Evolutionary conservation across 2,797 vertebrate species (phyloP).

Genomic region (Meda fulgida): DNA sequence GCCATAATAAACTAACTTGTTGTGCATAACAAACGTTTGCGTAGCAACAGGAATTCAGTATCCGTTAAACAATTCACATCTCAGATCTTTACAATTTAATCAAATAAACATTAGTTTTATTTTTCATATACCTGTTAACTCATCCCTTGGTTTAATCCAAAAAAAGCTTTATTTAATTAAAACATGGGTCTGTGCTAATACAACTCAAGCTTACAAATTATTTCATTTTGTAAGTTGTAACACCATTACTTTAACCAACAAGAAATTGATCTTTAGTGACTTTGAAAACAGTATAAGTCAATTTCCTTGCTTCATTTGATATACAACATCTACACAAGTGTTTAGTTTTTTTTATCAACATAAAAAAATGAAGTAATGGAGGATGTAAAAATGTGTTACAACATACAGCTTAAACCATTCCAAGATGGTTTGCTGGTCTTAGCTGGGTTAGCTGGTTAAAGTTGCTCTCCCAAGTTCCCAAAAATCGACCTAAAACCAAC

Average conservation of each 20-base stretch:
- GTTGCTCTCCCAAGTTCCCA: neutral
- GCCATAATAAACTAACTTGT: slow-evolving; percentile 13
- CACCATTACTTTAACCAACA: neutral
- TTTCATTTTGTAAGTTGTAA: neutral
- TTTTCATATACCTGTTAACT: neutral
- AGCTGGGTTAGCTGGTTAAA: neutral
- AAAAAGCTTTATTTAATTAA: neutral
- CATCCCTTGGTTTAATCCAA: neutral
- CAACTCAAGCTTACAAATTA: neutral
- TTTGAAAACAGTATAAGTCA: neutral
- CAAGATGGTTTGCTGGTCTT: neutral
- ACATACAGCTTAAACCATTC: neutral
- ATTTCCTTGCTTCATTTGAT: neutral
- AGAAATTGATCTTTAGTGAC: neutral
- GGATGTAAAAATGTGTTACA: neutral
- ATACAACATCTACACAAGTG: neutral
- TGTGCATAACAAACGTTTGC: neutral
- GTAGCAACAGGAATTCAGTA: neutral
- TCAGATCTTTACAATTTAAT: neutral
- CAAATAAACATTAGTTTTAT: neutral
- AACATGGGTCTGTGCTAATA: neutral
- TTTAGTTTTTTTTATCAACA: neutral
- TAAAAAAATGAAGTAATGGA: neutral
- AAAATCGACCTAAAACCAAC: neutral
- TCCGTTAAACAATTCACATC: neutral